Conservation (phyloP, 2,113 vertebrate species). For the Dolichotis patagonum region DNA sequence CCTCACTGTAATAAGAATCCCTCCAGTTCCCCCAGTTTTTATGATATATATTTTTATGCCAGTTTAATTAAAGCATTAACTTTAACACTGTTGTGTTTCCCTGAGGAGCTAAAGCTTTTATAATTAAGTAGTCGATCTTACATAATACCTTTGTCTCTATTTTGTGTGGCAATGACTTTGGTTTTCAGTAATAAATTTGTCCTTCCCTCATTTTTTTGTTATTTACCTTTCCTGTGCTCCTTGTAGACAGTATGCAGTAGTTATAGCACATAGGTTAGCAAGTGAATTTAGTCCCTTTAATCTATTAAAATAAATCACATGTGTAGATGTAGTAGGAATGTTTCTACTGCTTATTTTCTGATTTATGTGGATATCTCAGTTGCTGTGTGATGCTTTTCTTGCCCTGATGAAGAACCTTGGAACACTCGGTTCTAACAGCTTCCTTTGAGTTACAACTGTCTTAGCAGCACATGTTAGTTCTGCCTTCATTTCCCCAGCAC, state of each 20-base stretch:
- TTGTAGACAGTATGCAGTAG: not conserved
- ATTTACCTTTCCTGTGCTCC: not conserved
- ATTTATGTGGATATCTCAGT: not conserved
- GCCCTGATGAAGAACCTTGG: not conserved
- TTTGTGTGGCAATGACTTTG: not conserved
- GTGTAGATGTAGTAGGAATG: not conserved
- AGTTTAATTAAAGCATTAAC: not conserved
- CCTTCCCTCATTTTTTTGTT: not conserved
- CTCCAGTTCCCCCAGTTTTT: not conserved
- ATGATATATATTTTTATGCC: not conserved
- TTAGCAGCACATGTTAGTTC: not conserved
- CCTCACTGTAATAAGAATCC: not conserved
- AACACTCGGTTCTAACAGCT: not conserved
- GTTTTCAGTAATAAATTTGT: not conserved
- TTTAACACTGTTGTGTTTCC: not conserved
- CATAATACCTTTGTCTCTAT: not conserved
- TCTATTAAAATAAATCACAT: not conserved
- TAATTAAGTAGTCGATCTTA: not conserved
- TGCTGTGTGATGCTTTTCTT: not conserved
- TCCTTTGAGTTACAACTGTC: not conserved
- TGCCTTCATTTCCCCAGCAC: not conserved
- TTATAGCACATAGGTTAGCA: not conserved
- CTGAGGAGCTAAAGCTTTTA: not conserved
- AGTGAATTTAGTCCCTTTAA: not conserved
- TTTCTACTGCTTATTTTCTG: not conserved